phyloP scores from a whole-genome alignment of 1,140 invertebrate genomes.

The Heliconius melpomene region DNA sequence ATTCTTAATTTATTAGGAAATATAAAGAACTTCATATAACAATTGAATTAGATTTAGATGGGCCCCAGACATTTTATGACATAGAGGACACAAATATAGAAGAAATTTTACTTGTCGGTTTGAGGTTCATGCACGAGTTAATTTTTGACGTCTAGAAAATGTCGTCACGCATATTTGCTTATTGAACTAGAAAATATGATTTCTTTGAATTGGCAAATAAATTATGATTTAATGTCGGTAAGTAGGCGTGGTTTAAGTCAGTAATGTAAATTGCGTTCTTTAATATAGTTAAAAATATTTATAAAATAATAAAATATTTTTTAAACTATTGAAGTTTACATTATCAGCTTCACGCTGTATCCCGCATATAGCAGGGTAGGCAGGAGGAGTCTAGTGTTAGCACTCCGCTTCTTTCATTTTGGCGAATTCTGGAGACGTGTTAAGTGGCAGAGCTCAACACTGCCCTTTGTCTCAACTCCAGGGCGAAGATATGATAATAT shows the following conservation, averaged over 20 bases:
- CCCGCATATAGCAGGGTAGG: too few relatives aligned
- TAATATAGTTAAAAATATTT: too few relatives aligned
- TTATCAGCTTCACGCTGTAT: too few relatives aligned
- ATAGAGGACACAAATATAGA: background rate
- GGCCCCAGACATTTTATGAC: background rate
- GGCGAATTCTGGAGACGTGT: too few relatives aligned
- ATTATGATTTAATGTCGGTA: background rate
- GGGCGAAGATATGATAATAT: too few relatives aligned
- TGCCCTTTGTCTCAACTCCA: too few relatives aligned
- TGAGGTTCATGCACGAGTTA: conserved; percentile 19
- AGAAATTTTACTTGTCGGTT: background rate
- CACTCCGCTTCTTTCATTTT: too few relatives aligned
- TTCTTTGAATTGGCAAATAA: conserved; percentile 14
- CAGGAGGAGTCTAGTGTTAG: too few relatives aligned
- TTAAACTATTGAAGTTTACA: too few relatives aligned
- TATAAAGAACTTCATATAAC: background rate
- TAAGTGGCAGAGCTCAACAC: too few relatives aligned
- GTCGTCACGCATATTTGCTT: conserved; percentile 19
- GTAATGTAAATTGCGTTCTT: background rate
- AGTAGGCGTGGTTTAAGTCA: background rate
- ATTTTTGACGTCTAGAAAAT: conserved; percentile 15
- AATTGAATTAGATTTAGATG: background rate
- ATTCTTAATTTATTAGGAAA: background rate
- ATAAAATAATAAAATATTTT: too few relatives aligned
- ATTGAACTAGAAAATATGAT: conserved; percentile 18